phyloP scores from a whole-genome alignment of 1,140 invertebrate species.

The Dufourea novaeangliae region DNA sequence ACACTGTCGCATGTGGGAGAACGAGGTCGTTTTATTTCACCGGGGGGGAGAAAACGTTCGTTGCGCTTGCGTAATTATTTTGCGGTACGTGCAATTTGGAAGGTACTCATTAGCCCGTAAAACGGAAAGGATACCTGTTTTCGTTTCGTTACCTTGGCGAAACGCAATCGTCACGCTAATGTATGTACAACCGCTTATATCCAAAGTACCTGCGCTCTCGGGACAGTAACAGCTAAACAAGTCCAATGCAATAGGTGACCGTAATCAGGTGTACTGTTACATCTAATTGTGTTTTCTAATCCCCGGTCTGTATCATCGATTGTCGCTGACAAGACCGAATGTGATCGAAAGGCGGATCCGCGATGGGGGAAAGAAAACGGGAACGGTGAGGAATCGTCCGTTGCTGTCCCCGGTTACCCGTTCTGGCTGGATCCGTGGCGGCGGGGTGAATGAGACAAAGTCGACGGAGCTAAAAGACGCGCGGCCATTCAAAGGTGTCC shows the following conservation, averaged over 20 bases:
- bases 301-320: not conserved
- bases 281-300: not conserved
- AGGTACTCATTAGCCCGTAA: slow-evolving; percentile 5
- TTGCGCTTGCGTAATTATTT: slow-evolving; percentile 24
- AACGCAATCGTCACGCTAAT: not conserved
- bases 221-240: too few species aligned
- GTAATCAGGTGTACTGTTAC: slow-evolving; percentile 31
- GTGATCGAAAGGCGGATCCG: too few species aligned
- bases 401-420: too few species aligned
- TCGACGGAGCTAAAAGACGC: slow-evolving; percentile 56
- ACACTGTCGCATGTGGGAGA: slow-evolving; percentile 14
- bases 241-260: too few species aligned
- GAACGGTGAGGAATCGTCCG: not conserved
- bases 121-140: not conserved
- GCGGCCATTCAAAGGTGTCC: slow-evolving; percentile 63
- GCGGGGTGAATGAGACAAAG: slow-evolving; percentile 49
- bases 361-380: slow-evolving; percentile 5
- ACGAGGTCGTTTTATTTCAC: not conserved
- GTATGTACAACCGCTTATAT: too few species aligned
- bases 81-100: slow-evolving; percentile 26
- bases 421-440: not conserved
- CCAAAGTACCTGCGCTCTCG: too few species aligned
- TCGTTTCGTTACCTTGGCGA: not conserved
- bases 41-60: not conserved
- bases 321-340: too few species aligned